A percentile compares a stretch with the other conserved stretches of the same genome.
Evolutionary conservation across 1,140 invertebrate species (phyloP).

Genomic region (Frieseomelitta varia): DNA sequence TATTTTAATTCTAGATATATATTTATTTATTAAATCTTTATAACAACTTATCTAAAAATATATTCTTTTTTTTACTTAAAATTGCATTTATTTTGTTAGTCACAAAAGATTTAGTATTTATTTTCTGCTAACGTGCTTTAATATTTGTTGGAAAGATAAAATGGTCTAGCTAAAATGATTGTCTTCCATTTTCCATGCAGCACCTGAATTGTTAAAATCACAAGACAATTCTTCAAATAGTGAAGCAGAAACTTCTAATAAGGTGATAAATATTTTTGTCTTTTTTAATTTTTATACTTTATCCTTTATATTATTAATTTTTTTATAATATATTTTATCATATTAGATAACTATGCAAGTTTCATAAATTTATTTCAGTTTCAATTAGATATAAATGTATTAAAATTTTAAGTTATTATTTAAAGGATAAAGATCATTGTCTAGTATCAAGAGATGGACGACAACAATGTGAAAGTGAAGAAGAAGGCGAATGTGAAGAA

Average conservation of each 20-base stretch:
- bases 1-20: slow-evolving; percentile 6
- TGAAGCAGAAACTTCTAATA: slow-evolving; percentile 67
- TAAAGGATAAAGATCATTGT: slow-evolving; percentile 70
- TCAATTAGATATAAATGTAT: neutral
- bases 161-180: slow-evolving; percentile 64
- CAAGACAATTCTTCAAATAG: slow-evolving; percentile 67
- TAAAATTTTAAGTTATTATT: slow-evolving; percentile 33
- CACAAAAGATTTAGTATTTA: slow-evolving; percentile 29
- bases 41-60: neutral
- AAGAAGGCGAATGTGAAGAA: slow-evolving; percentile 84
- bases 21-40: slow-evolving; percentile 2
- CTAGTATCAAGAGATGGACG: slow-evolving; percentile 70
- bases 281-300: neutral
- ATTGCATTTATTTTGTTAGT: neutral
- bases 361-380: slow-evolving; percentile 26
- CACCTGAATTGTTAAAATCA: slow-evolving; percentile 62
- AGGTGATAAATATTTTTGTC: slow-evolving; percentile 59
- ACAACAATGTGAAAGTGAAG: slow-evolving; percentile 83
- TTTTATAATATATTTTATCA: neutral
- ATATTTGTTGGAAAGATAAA: slow-evolving; percentile 68
- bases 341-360: neutral
- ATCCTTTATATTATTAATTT: neutral
- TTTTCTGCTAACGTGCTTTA: slow-evolving; percentile 57
- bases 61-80: neutral
- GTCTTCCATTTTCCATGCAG: slow-evolving; percentile 72